phyloP scores from a whole-genome alignment of 2,113 vertebrate genomes.

The Lepus timidus region DNA sequence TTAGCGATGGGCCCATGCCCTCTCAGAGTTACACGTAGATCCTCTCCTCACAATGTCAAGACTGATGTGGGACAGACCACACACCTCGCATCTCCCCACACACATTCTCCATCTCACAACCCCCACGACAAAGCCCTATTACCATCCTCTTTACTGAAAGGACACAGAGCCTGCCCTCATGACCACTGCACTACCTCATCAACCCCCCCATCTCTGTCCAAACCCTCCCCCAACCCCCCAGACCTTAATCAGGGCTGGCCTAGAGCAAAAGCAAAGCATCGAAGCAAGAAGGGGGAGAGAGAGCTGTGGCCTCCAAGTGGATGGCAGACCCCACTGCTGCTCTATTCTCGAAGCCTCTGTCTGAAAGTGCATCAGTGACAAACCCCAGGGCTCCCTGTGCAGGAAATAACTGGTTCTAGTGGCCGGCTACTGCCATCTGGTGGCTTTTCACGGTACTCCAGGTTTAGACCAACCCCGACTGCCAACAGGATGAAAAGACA shows the following conservation, averaged over 20 bases:
- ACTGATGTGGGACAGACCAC: neutral
- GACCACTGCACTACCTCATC: neutral
- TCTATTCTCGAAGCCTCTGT: conserved; percentile 15
- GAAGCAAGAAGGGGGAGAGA: neutral
- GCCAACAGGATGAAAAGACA: neutral
- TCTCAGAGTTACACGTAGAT: neutral
- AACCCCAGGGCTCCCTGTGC: neutral
- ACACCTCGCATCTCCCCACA: fast-evolving
- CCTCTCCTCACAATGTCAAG: neutral
- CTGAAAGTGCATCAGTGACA: neutral
- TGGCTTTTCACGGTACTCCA: neutral
- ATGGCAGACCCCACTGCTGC: neutral
- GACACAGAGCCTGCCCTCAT: neutral
- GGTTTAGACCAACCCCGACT: neutral
- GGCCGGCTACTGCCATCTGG: conserved; percentile 65
- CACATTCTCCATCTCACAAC: neutral
- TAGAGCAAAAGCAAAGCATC: neutral
- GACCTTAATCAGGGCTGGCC: neutral
- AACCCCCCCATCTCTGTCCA: neutral
- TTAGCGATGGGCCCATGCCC: neutral
- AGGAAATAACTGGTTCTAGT: neutral
- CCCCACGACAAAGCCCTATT: neutral
- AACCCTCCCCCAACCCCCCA: neutral
- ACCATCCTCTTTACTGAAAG: neutral
- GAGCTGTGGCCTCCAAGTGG: neutral